Base-by-base conservation (phyloP, 1,140 invertebrate species). In the Drosophila lacteicornis region DNA sequence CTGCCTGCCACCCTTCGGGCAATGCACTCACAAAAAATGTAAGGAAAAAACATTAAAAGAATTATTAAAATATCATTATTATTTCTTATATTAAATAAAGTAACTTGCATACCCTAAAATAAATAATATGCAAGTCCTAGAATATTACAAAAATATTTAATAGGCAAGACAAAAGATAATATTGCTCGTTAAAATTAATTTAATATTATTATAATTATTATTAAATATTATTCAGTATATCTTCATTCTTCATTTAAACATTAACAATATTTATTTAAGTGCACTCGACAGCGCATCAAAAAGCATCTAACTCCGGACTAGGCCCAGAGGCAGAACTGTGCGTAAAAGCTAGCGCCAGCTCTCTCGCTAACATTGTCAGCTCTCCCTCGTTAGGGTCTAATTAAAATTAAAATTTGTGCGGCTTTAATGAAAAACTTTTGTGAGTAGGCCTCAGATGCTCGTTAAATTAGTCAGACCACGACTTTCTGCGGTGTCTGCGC, bases 401-500 rank as follows among this genome's bases (percentile, higher is more conserved):
- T 87, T 87, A 88, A 87, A 87, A 87, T 90, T 84, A 87, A 78
- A 87, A 87, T 81, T 90, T 81, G 80, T 79, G 33, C 9, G 70
- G 79, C 84, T 81, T 87, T 84, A 88, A 87, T 84, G 84, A 75
- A 87, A 75, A 87, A 87, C 61, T 87, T 87, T 70, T 70, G 79
- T 56, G 51, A 75, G 66, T 66, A 75, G 63, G 70, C 70, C 70
- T 75, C 49, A 65, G 77, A 65, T 65, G 77, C 51, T 62, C 74
- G 75, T 88, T 80, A 74, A 83, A 77, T 88, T 74, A 83, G 70
- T 75, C 60, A 61, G 58, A 53, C 42, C 43, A 53, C 13, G n/a
- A 36, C 19, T 25, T 49, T 53, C 36, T 66, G 73, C 40, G 49
- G 57, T 55, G 36, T 42, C 49, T 60, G 15, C 25, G 27, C 71